Evolutionary conservation across 2,888 invertebrate species (phyloP), one percentile per base, ranked within the genome.

Genomic region (Cylindroiulus punctatus): DNA sequence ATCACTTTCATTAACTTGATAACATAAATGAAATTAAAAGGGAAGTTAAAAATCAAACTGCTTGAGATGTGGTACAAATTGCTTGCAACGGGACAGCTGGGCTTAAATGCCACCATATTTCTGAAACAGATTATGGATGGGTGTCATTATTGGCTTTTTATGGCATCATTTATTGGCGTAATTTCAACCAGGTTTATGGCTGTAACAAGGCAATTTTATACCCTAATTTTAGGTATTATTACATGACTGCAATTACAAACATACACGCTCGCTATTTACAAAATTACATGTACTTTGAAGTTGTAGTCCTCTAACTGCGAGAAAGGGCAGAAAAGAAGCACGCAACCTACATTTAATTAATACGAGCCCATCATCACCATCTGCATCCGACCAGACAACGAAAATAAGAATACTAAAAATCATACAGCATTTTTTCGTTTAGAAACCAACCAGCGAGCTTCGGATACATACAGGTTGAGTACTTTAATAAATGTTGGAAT

Each of bases 191-290:
- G 65, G 65, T 26, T 65, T 26, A 65, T 57, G 22, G 57, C n/a
- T 8, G 57, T 22, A 57, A 22, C 57, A n/a, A 1, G 22, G 22
- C 22, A 57, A 57, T 57, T 57, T n/a, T 57, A 57, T n/a, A n/a
- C 5, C 57, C 19, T 57, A 57, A 57, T 57, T 57, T 57, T 22
- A n/a, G 57, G 57, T n/a, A 22, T 57, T 57, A 57, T 57, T n/a
- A 22, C 57, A n/a, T 57, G n/a, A 12, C 26, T 65, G 65, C 65
- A 65, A 65, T 65, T 65, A 65, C 22, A 65, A 65, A 65, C 65
- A 65, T 26, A 8, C 65, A 22, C 26, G 22, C 22, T 22, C 12
- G 22, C 12, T 65, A 22, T 65, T 65, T 65, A 57, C n/a, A n/a
- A n/a, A n/a, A n/a, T n/a, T n/a, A n/a, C n/a, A n/a, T n/a, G n/a